These are phyloP conservation scores for Gallirallus australis DNA, from an alignment of 2,797 vertebrate species.

Conservation along the genomic window DNA sequence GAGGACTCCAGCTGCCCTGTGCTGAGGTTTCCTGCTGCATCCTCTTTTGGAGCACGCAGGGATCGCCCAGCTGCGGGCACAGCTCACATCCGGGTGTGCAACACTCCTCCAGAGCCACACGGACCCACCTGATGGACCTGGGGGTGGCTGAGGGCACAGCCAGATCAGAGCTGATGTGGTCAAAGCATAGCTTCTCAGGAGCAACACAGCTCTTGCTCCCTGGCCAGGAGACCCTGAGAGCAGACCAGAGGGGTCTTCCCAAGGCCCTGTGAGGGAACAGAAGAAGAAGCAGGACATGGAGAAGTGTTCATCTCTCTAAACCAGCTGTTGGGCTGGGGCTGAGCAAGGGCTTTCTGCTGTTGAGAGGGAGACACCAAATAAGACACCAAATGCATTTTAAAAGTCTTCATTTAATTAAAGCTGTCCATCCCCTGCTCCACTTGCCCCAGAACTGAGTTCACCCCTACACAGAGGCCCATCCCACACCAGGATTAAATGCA, in stretches of 20 bases:
- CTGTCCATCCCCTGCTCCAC: rapidly evolving
- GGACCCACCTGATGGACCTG: background rate
- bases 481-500: rapidly evolving
- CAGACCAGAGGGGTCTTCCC: background rate
- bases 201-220: rapidly evolving
- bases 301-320: background rate
- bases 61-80: background rate
- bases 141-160: background rate
- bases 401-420: background rate
- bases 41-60: rapidly evolving
- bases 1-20: background rate
- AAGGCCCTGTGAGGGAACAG: background rate
- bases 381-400: background rate
- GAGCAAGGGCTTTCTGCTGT: rapidly evolving
- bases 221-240: background rate
- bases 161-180: rapidly evolving
- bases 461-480: background rate
- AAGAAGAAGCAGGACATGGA: rapidly evolving
- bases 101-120: background rate
- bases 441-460: background rate
- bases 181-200: background rate
- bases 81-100: background rate
- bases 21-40: background rate
- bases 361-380: background rate
- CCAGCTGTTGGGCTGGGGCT: background rate